phyloP scores from a whole-genome alignment of 2,113 vertebrate genomes.

The Nestor notabilis region DNA sequence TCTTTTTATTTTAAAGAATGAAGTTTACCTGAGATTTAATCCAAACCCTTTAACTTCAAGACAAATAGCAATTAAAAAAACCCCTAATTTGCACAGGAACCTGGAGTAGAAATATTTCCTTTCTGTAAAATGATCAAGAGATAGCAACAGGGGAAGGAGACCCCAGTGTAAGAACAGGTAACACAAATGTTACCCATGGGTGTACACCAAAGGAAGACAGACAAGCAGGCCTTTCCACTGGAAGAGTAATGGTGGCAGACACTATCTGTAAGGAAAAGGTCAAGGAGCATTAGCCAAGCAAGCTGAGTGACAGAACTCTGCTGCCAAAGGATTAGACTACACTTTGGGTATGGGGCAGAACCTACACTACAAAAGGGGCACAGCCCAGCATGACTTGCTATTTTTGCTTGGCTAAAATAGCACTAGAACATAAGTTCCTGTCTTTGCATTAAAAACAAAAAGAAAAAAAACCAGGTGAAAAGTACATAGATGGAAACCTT shows the following conservation, averaged over 20 bases:
- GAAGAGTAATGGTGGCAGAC: not conserved
- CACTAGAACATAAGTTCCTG: not conserved
- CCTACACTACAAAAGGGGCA: not conserved
- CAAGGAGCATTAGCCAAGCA: not conserved
- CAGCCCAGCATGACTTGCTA: not conserved
- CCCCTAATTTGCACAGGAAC: not conserved
- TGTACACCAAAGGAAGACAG: not conserved
- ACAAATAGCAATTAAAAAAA: not conserved
- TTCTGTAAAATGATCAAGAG: not conserved
- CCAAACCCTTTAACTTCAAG: not conserved
- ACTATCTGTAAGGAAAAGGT: not conserved
- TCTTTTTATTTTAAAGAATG: not conserved
- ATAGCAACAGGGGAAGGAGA: not conserved
- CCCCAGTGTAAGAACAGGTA: not conserved
- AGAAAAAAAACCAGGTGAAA: not conserved
- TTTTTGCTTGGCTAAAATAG: not conserved
- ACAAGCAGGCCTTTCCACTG: not conserved
- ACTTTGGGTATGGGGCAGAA: not conserved
- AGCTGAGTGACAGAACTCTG: not conserved
- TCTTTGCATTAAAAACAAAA: not conserved
- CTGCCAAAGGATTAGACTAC: not conserved
- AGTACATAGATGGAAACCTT: not conserved
- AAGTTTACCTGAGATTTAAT: not conserved
- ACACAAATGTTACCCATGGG: not conserved
- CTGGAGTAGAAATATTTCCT: not conserved